Conservation (phyloP, 2,797 vertebrate genomes). For the Mormyrops attenuatus region DNA sequence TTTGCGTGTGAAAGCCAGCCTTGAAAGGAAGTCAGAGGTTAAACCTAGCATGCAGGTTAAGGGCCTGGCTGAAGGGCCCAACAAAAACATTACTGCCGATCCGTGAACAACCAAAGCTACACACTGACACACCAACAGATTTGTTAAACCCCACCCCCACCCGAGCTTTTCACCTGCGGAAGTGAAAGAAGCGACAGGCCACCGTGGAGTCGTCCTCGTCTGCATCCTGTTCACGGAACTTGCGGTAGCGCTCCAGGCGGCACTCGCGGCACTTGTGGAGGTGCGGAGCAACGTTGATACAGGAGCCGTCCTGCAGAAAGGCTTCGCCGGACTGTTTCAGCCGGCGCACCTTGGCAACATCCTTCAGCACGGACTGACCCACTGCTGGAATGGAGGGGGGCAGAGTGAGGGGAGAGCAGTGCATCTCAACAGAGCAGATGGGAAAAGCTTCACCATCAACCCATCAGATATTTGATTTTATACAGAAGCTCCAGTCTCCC, state of each 20-base stretch:
- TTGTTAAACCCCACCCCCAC: neutral
- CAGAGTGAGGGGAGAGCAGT: neutral
- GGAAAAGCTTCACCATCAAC: neutral
- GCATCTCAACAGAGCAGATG: neutral
- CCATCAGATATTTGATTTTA: neutral
- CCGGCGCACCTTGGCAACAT: constrained; percentile 90
- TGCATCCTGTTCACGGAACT: constrained; percentile 88
- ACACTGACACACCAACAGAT: neutral
- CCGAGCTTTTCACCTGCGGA: constrained; percentile 73
- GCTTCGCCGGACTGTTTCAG: constrained; percentile 96
- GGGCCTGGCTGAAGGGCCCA: neutral
- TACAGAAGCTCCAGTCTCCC: neutral
- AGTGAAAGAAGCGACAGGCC: constrained; percentile 97
- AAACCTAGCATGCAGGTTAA: neutral
- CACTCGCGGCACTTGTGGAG: constrained; percentile 98
- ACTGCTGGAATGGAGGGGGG: constrained; percentile 53
- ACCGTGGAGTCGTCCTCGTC: constrained; percentile 98
- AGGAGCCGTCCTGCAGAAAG: constrained; percentile 96
- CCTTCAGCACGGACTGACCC: constrained; percentile 95
- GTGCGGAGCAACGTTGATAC: constrained; percentile 96
- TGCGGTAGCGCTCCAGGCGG: constrained; percentile 90
- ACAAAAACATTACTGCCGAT: neutral
- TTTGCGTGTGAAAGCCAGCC: constrained; percentile 94
- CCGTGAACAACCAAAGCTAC: neutral
- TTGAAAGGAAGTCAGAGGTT: constrained; percentile 41